These are phyloP conservation scores for Spodoptera frugiperda DNA, from an alignment of 1,140 invertebrate genomes.

Conservation along the genomic window DNA sequence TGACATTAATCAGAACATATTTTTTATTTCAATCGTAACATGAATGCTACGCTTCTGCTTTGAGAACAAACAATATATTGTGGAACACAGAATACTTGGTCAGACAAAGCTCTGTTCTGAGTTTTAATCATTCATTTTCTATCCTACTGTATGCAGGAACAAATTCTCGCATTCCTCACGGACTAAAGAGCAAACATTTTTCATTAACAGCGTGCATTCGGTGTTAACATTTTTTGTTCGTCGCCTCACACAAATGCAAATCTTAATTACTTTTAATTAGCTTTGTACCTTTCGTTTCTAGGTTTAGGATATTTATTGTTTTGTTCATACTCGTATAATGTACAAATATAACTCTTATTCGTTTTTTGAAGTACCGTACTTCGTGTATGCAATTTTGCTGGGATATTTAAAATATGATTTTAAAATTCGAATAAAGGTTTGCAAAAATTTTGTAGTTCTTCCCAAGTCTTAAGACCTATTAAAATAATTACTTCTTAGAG, in stretches of 20 bases:
- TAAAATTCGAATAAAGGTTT: no score
- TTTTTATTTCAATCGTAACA: no score
- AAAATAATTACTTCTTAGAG: no score
- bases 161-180: slow-evolving; percentile 16
- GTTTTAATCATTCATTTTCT: slow-evolving; percentile 38
- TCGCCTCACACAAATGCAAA: background rate
- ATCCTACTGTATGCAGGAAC: slow-evolving; percentile 22
- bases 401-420: no score
- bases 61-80: slow-evolving; percentile 5
- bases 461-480: no score
- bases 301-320: slow-evolving; percentile 5
- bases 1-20: no score
- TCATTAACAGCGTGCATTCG: slow-evolving; percentile 24
- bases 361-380: no score
- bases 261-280: slow-evolving; percentile 39
- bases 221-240: slow-evolving; percentile 22
- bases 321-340: background rate
- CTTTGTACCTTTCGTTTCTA: slow-evolving; percentile 3
- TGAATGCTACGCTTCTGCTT: background rate
- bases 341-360: background rate
- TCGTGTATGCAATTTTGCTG: no score
- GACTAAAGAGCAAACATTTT: slow-evolving; percentile 35
- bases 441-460: no score
- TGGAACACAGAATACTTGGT: slow-evolving; percentile 12
- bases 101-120: slow-evolving; percentile 10